phyloP scores from a whole-genome alignment of 1,140 invertebrate genomes.

The Cyclina sinensis region DNA sequence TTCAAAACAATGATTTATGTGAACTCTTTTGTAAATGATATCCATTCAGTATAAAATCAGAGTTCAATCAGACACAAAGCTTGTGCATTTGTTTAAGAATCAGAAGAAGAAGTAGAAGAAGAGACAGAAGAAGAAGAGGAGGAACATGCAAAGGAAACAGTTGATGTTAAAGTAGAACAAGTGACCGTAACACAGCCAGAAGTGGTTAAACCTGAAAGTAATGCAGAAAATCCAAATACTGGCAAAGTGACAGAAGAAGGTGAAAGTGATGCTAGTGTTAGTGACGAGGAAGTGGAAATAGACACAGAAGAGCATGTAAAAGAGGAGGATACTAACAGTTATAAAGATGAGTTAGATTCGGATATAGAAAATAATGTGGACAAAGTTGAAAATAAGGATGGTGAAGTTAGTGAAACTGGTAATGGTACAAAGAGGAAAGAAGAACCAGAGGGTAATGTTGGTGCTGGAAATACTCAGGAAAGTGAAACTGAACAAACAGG shows the following conservation, averaged over 20 bases:
- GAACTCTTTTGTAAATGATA: no score
- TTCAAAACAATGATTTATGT: no score
- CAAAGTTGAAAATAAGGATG: not conserved
- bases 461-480: constrained; percentile 32
- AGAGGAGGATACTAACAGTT: not conserved
- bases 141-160: not conserved
- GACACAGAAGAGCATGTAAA: not conserved
- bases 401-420: constrained; percentile 3
- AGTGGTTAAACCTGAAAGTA: not conserved
- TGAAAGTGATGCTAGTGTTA: not conserved
- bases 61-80: no score
- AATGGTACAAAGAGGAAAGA: not conserved
- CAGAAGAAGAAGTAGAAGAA: constrained; percentile 39
- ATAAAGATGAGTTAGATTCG: constrained; percentile 2
- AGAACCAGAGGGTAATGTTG: not conserved
- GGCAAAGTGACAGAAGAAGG: not conserved
- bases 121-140: constrained; percentile 22
- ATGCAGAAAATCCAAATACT: not conserved
- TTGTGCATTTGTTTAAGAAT: not conserved
- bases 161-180: not conserved
- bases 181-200: not conserved
- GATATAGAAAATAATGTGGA: constrained; percentile 23
- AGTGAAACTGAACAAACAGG: constrained; percentile 8
- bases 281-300: not conserved
- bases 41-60: no score